phyloP scores from a whole-genome alignment of 2,113 vertebrate genomes.

The Lynx canadensis region DNA sequence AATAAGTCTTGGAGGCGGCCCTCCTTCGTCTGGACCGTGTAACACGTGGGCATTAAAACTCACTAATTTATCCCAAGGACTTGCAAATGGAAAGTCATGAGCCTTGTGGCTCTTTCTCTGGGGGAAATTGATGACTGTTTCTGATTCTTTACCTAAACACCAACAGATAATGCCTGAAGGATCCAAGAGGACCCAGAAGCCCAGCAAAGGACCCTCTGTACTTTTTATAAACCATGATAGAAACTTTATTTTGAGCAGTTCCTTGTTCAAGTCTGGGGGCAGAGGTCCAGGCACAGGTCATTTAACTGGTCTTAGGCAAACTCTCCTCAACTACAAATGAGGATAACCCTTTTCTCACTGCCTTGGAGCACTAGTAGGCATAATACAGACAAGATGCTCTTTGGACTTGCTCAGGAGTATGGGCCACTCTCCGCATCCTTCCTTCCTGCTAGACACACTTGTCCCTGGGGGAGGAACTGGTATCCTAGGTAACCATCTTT shows the following conservation, averaged over 20 bases:
- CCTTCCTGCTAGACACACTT: neutral
- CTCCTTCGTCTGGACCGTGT: neutral
- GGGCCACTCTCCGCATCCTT: no score
- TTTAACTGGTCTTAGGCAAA: neutral
- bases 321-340: neutral
- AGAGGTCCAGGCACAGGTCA: neutral
- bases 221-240: neutral
- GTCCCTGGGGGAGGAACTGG: neutral
- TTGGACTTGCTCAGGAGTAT: neutral
- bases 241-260: neutral
- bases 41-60: neutral
- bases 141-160: neutral
- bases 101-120: neutral
- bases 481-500: neutral
- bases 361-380: neutral
- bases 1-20: neutral
- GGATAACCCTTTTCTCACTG: fast-evolving
- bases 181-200: neutral
- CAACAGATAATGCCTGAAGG: neutral
- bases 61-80: neutral
- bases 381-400: no score
- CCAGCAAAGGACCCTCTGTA: neutral
- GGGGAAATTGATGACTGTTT: neutral
- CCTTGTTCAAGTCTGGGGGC: neutral
- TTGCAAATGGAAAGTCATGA: neutral